A percentile compares a stretch with the other conserved stretches of the same genome.
These are phyloP conservation scores for Amyelois transitella DNA, from an alignment of 1,140 invertebrate genomes.

Conservation along the genomic window DNA sequence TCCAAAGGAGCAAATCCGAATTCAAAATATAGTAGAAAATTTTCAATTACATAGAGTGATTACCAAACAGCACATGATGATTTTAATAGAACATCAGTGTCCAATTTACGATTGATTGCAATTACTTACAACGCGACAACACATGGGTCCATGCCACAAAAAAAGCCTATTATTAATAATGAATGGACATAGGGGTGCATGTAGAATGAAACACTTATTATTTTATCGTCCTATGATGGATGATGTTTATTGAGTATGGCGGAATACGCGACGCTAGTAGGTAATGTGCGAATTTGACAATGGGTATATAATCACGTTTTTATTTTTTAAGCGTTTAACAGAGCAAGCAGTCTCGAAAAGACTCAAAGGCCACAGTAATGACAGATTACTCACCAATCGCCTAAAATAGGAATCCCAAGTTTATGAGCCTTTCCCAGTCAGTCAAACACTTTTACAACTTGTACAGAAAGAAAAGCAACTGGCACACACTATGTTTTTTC, in stretches of 20 bases:
- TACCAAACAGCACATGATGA: background rate
- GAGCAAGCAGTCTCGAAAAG: no score
- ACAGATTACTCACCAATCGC: no score
- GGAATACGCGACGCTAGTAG: background rate
- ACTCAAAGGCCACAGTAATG: no score
- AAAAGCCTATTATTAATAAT: conserved; percentile 44
- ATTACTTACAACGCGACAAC: conserved; percentile 15
- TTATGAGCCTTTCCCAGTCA: no score
- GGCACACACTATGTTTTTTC: no score
- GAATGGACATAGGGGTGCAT: conserved; percentile 46
- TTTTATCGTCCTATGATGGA: conserved; percentile 56
- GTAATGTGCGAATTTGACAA: background rate
- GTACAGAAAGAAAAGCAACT: no score
- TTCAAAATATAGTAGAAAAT: no score
- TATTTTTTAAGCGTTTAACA: no score
- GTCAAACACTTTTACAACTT: no score
- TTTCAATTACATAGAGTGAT: background rate
- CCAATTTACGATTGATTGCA: conserved; percentile 1
- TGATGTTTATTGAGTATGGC: conserved; percentile 14
- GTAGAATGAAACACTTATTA: conserved; percentile 55
- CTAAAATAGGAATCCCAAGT: no score
- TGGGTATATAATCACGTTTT: no score
- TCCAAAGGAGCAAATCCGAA: no score
- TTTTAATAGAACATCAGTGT: background rate
- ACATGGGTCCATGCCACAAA: conserved; percentile 41